Conservation (phyloP, 2,888 invertebrate species). For the Aphodius sticticus region DNA sequence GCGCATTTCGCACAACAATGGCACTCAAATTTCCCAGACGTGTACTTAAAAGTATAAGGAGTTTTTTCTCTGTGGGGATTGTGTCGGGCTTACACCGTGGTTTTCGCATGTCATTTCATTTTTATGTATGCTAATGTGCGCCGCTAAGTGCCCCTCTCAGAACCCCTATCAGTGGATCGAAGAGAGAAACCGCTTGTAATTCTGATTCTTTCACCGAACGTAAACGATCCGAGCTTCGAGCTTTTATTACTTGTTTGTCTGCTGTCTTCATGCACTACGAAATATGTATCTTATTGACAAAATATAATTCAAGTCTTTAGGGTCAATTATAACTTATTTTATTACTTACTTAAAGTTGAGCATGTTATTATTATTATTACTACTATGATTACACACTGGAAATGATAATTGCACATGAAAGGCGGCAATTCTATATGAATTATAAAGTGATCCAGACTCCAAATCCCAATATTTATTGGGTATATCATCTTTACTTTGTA, state of each 20-base stretch:
- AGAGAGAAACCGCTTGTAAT: neutral
- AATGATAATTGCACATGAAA: no score
- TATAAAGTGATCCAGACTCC: no score
- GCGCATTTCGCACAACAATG: neutral
- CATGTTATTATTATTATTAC: no score
- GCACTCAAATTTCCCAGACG: neutral
- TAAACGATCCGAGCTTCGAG: no score
- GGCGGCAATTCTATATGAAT: no score
- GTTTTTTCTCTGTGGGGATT: neutral
- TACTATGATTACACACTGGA: no score
- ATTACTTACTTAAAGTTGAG: no score
- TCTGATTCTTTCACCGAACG: neutral
- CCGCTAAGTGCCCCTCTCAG: neutral
- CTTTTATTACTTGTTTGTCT: no score
- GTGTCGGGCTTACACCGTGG: neutral
- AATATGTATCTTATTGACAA: neutral
- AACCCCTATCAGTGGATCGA: neutral
- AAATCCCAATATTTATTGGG: no score
- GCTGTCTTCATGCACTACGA: neutral
- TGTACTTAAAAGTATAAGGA: constrained; percentile 4
- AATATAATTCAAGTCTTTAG: no score
- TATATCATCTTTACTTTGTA: no score
- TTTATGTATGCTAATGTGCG: neutral
- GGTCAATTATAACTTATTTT: no score
- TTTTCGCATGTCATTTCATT: constrained; percentile 4